Evolutionary conservation across 2,888 invertebrate genomes (phyloP).

Genomic region (Trachelus troglodyta): DNA sequence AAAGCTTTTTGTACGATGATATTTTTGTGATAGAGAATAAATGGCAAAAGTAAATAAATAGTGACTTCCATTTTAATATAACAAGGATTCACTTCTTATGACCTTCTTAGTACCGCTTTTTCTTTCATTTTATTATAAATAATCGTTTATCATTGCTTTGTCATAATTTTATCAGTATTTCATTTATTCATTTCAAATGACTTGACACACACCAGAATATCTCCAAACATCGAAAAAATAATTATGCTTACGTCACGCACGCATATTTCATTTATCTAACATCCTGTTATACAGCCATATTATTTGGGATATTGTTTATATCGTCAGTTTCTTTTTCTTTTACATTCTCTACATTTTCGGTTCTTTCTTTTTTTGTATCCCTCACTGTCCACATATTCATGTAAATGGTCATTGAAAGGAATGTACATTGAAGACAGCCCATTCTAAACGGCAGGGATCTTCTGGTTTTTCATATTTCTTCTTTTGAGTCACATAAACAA

Average conservation of each 20-base stretch:
- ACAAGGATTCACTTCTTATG: slow-evolving; percentile 1
- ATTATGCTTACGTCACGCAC: slow-evolving; percentile 28
- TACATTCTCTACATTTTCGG: background rate
- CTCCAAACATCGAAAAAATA: slow-evolving; percentile 34
- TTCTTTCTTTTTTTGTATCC: slow-evolving; percentile 12
- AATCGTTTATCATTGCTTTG: slow-evolving; percentile 21
- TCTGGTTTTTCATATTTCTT: background rate
- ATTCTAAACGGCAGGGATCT: background rate
- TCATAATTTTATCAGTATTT: slow-evolving; percentile 16
- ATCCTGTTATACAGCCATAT: slow-evolving; percentile 17
- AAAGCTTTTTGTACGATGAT: background rate
- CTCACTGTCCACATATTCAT: background rate
- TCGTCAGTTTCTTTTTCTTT: background rate
- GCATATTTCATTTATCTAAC: slow-evolving; percentile 28
- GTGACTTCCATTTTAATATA: background rate
- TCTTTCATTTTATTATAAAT: slow-evolving; percentile 12
- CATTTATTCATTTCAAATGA: slow-evolving; percentile 16
- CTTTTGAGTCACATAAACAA: slow-evolving; percentile 6
- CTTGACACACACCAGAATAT: slow-evolving; percentile 38
- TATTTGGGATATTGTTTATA: slow-evolving; percentile 9
- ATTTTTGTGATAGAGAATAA: background rate
- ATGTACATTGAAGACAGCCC: background rate
- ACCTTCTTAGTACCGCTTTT: slow-evolving; percentile 4
- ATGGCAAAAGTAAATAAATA: background rate
- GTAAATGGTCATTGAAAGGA: background rate